Evolutionary conservation across 2,888 invertebrate species (phyloP).

Genomic region (Acronicta alni): DNA sequence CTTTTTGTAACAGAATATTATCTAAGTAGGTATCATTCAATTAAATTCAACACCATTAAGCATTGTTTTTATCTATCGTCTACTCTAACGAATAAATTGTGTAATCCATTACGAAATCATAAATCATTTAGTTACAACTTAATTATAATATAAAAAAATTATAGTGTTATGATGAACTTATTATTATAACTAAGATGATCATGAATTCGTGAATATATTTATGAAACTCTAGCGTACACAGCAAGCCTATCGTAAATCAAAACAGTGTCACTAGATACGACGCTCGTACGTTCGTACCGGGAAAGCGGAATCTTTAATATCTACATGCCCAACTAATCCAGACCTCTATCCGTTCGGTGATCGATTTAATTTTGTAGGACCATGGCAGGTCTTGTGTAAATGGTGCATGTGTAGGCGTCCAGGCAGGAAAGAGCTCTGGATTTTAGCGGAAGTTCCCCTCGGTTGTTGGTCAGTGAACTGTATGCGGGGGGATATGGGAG

Average conservation of each 20-base stretch:
- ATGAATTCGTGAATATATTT: conserved; percentile 26
- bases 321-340: conserved; percentile 66
- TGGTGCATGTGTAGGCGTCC: conserved; percentile 66
- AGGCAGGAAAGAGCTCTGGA: conserved; percentile 66
- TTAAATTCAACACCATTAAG: conserved; percentile 7
- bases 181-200: conserved; percentile 10
- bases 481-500: conserved; percentile 60
- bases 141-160: conserved; percentile 34
- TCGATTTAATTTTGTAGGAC: conserved; percentile 64
- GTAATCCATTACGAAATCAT: conserved; percentile 19
- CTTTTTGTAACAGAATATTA: neutral
- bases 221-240: conserved; percentile 55
- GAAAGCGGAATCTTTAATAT: conserved; percentile 69
- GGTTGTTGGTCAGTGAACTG: conserved; percentile 58
- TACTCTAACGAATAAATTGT: conserved; percentile 17
- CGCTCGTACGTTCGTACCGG: conserved; percentile 63
- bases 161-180: conserved; percentile 20
- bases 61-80: neutral
- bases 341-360: conserved; percentile 65
- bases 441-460: conserved; percentile 54
- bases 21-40: neutral
- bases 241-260: conserved; percentile 73
- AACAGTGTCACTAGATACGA: conserved; percentile 68
- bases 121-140: conserved; percentile 33
- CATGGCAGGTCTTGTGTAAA: conserved; percentile 66